Evolutionary conservation across 1,140 invertebrate species (phyloP), one percentile per base, ranked within the genome.

Genomic region (Pseudomyrmex dendroicus): DNA sequence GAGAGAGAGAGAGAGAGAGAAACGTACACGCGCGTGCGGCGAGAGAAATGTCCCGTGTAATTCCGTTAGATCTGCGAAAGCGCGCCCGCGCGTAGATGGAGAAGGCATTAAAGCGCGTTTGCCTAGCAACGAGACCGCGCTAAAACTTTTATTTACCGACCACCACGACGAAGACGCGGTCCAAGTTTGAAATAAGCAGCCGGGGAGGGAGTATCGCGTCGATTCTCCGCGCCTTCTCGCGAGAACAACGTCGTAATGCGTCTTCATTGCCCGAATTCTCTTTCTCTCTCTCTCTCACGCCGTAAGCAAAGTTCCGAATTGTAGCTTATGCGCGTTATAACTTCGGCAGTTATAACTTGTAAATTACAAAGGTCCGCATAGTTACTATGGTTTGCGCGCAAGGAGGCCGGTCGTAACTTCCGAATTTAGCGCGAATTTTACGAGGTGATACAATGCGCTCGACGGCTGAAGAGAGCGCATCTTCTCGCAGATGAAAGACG

Each of bases 301-400:
- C n/a, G 46, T 46, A 48, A 62, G 56, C 59, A 52, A 52, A 87
- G 87, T 88, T 86, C 50, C 78, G 35, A 88, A 76, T 78, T 89
- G 76, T 73, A 80, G 61, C 52, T 67, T 48, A 59, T 17, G 66
- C 35, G 57, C 59, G 63, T 87, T 77, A 74, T 50, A 88, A 89
- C 86, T 89, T 88, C 25, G 78, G 84, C 84, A 89, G 86, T 89
- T 88, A 88, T 74, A 89, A 89, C 87, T 89, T 88, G 87, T 64
- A 88, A 88, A 89, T 89, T 86, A 84, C 68, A 86, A 35, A 89
- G 78, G 72, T 56, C 70, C 62, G 20, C 20, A 73, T 66, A 84
- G 68, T 76, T 80, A 73, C 50, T 20, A 20, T 20, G 70, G 70
- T 25, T 70, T 64, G 20, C 12, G 25, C 66, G 50, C 20, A 5